A percentile compares a stretch with the other conserved stretches of the same genome.
Conservation (phyloP, 2,113 vertebrate genomes). For the Dryoscopus gambensis region DNA sequence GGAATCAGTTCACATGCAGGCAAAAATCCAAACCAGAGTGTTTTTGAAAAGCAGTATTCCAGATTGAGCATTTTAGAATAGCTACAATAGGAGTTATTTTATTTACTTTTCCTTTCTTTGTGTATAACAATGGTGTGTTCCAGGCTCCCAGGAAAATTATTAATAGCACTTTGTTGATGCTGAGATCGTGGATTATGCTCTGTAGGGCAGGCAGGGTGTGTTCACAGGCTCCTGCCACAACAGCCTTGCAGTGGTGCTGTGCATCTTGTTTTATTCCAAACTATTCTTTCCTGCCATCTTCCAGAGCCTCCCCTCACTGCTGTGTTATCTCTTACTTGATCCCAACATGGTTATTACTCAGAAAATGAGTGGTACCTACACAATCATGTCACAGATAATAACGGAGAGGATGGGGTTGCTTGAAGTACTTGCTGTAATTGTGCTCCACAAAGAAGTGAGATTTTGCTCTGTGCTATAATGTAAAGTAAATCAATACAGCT, state of each 20-base stretch:
- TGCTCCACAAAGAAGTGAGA: background rate
- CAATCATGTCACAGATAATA: background rate
- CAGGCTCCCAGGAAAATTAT: slow-evolving; percentile 28
- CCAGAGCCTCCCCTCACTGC: background rate
- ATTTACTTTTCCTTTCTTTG: slow-evolving; percentile 41
- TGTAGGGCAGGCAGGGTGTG: background rate
- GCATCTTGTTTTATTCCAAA: background rate
- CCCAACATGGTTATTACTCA: accelerated
- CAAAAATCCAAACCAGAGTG: background rate
- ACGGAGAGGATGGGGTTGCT: background rate
- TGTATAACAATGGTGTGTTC: background rate
- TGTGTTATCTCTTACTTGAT: background rate
- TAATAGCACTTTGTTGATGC: background rate
- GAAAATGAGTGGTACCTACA: accelerated
- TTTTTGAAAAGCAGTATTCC: background rate
- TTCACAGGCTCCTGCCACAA: background rate
- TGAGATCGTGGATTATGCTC: background rate
- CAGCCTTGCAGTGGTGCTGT: background rate
- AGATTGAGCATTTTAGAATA: background rate
- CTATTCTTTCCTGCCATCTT: background rate
- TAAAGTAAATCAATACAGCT: background rate
- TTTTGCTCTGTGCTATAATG: background rate
- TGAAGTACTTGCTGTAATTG: background rate
- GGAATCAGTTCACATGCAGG: background rate
- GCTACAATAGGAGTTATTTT: background rate